Base-by-base conservation (phyloP, 2,797 vertebrate genomes). In the Syngnathus rostellatus region DNA sequence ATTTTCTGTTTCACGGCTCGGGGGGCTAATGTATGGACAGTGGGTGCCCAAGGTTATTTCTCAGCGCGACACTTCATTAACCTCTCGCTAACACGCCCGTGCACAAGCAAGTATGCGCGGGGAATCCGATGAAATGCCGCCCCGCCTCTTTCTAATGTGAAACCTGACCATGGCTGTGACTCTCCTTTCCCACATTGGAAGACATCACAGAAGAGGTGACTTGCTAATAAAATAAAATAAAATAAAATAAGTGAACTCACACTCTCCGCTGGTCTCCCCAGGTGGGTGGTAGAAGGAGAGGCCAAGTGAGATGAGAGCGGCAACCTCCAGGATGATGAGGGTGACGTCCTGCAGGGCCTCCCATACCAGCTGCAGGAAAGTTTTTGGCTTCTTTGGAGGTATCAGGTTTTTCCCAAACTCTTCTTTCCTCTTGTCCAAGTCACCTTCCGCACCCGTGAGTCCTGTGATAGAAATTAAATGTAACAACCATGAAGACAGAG, bases 351-450 rank as follows among this genome's bases (percentile, higher is more conserved):
- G 97, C 82, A 99, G 92, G 0, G 97, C 97, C 89, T 99, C 97
- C 96, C 97, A 99, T 71, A 99, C 94, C 78, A 99, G 93, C 86
- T 99, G 94, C 88, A 99, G 87, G 91, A 99, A 99, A 75, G 97
- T 99, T 95, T 99, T 99, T 94, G 96, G 94, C 95, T 95, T 99
- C 92, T 99, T 99, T 90, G 97, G 97, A 95, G 97, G 97, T 95
- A 99, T 98, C 89, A 98, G 90, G 92, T 99, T 99, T 92, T 87
- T 81, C 83, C 96, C 96, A 85, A 90, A 99, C 86, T 94, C 82
- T 90, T 94, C 94, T 93, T 85, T 95, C 89, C 97, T 94, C 84
- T 97, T 98, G 85, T 97, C 97, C 85, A 99, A 87, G 87, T 99
- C 97, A 75, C 86, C 73, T 81, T 89, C 84, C 16, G 86, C 91